phyloP scores from a whole-genome alignment of 2,113 vertebrate species.

The Trinectes maculatus region DNA sequence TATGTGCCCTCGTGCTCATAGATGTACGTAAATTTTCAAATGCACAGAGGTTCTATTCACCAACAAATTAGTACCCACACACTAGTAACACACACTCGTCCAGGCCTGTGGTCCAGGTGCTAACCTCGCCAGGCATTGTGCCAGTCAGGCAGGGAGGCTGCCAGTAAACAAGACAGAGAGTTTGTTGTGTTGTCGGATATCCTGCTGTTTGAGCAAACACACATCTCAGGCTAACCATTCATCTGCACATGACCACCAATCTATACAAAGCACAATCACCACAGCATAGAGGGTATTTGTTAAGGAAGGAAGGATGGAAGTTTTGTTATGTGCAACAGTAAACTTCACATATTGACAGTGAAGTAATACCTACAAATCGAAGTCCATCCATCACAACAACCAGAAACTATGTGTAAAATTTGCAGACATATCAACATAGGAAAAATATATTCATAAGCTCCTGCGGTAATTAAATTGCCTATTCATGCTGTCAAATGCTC shows the following conservation, averaged over 20 bases:
- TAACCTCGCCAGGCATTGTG: slow-evolving; percentile 47
- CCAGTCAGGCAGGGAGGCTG: slow-evolving; percentile 57
- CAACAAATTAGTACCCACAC: slow-evolving; percentile 16
- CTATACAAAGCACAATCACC: slow-evolving; percentile 15
- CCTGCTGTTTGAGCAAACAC: slow-evolving; percentile 61
- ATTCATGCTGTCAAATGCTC: background rate
- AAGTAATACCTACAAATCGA: background rate
- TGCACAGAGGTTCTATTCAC: background rate
- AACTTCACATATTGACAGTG: background rate
- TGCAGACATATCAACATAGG: background rate
- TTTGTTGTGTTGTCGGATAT: slow-evolving; percentile 73
- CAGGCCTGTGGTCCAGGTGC: slow-evolving; percentile 70
- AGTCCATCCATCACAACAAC: too few species aligned
- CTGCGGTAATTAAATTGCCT: too few species aligned
- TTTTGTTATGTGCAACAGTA: background rate
- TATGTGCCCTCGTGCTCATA: slow-evolving; percentile 1
- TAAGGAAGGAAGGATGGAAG: background rate
- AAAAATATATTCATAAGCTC: too few species aligned
- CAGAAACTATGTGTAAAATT: too few species aligned
- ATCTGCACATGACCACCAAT: slow-evolving; percentile 55
- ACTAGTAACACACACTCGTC: slow-evolving; percentile 3
- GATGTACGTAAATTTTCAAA: slow-evolving; percentile 17
- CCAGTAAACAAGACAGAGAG: slow-evolving; percentile 62
- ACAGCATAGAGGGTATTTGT: slow-evolving; percentile 2
- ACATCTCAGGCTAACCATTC: slow-evolving; percentile 51